Base-by-base conservation (phyloP, 2,797 vertebrate genomes). In the Erithacus rubecula region DNA sequence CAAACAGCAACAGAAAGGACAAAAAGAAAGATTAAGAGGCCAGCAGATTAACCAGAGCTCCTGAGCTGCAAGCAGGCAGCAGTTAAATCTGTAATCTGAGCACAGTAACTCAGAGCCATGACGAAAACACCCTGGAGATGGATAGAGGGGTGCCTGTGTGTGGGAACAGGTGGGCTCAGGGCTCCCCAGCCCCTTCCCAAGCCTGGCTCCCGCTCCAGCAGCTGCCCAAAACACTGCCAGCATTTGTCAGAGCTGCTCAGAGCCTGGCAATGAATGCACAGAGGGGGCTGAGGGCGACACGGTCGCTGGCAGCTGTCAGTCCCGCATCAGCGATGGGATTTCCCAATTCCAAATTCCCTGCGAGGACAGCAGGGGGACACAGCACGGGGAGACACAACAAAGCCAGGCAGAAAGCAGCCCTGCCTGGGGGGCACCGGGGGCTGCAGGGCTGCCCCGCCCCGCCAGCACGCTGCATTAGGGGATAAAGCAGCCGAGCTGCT, bases 41-140 rank as follows among this genome's bases (percentile, higher is more conserved):
- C 83, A 72, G 11, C 80, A 92, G 92, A 95, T 95, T 93, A 96
- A 92, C 10, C 68, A 84, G 90, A 94, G 79, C 98, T 98, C 97
- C 98, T 97, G 97, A 97, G 97, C 98, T 95, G 96, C 78, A 95
- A 83, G 96, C 55, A 96, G 97, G 98, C 98, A 98, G 98, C 98
- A 97, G 98, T 97, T 91, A 94, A 97, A 72, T 96, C 87, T 77
- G 90, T 77, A 90, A 90, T 51, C 72, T 29, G 90, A 94, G 74
- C 92, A 24, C 52, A 56, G 86, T 4, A 5, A 94, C 77, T 46
- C 85, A 52, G 18, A 22, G 67, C 52, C 56, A 9, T 55, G 72
- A 88, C 10, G 3, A 83, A 89, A 71, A 68, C 11, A 0, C 32
- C 43, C 68, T 2, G 86, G 65, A 93, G 80, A 83, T 29, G 60